Evolutionary conservation across 1,140 invertebrate species (phyloP).

Genomic region (Micrasema minimum): DNA sequence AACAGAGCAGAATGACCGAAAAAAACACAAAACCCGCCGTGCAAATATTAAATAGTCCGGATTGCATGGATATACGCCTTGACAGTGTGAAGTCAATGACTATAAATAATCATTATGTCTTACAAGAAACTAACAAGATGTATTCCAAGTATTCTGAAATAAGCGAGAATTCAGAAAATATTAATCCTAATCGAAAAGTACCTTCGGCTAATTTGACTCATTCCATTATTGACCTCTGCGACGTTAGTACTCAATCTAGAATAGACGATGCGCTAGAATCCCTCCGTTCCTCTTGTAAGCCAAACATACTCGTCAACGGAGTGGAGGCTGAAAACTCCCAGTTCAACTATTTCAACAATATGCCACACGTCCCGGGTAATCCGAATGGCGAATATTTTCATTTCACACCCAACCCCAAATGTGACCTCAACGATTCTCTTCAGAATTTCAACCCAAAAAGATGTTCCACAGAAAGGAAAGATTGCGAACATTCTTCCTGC

Average conservation of each 20-base stretch:
- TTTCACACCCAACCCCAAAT: slow-evolving; percentile 64
- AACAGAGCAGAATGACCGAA: no score
- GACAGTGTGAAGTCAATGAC: slow-evolving; percentile 3
- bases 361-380: slow-evolving; percentile 33
- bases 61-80: background rate
- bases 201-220: slow-evolving; percentile 34
- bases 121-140: background rate
- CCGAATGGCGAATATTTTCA: slow-evolving; percentile 58
- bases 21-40: background rate
- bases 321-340: background rate
- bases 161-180: slow-evolving; percentile 1
- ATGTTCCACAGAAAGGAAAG: slow-evolving; percentile 64
- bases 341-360: background rate
- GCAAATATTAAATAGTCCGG: no score
- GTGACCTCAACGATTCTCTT: slow-evolving; percentile 61
- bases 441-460: slow-evolving; percentile 61
- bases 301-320: slow-evolving; percentile 4
- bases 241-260: slow-evolving; percentile 30
- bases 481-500: slow-evolving; percentile 54
- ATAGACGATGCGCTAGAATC: slow-evolving; percentile 2
- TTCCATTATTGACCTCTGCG: slow-evolving; percentile 41
- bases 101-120: slow-evolving; percentile 10
- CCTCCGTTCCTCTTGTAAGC: background rate
- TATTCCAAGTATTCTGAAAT: slow-evolving; percentile 6
- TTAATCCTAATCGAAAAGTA: slow-evolving; percentile 13